Conservation (phyloP, 2,113 vertebrate genomes). For the Xenus cinereus region DNA sequence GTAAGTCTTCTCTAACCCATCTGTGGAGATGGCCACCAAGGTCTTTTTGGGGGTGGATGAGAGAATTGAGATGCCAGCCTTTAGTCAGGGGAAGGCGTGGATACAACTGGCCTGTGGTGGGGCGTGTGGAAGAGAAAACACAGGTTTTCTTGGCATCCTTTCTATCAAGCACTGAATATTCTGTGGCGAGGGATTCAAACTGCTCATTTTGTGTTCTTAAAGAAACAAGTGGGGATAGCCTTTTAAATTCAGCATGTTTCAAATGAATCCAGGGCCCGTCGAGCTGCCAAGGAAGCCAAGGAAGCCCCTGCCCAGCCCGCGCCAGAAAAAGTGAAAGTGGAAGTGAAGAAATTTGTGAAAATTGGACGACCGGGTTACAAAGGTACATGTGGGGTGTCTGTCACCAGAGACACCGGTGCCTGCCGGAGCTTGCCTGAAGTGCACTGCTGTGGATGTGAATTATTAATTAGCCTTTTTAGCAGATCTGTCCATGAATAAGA, state of each 20-base stretch:
- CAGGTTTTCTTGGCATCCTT: neutral
- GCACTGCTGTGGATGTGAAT: neutral
- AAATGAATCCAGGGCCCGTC: neutral
- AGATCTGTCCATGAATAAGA: neutral
- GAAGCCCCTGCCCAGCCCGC: slow-evolving; percentile 96
- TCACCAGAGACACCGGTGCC: rapidly evolving
- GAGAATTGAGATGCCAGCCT: neutral
- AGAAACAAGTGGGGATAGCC: neutral
- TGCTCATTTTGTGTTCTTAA: neutral
- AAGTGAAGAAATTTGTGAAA: slow-evolving; percentile 98
- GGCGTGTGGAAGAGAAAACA: rapidly evolving
- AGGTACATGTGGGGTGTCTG: slow-evolving; percentile 68
- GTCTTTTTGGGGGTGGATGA: neutral
- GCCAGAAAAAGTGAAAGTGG: slow-evolving; percentile 96
- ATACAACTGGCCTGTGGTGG: neutral
- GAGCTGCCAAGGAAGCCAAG: slow-evolving; percentile 92
- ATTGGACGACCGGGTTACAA: slow-evolving; percentile 97
- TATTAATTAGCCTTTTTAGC: neutral
- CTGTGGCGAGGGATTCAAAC: neutral
- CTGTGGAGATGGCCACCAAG: neutral
- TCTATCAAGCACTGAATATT: neutral
- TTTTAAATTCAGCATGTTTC: neutral
- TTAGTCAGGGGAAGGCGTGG: neutral
- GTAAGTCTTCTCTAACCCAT: neutral
- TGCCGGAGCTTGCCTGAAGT: neutral